Percentiles rank a stretch among this genome's conserved stretches.
These are phyloP conservation scores for Trialeurodes vaporariorum DNA, from an alignment of 1,140 invertebrate genomes.

Conservation along the genomic window DNA sequence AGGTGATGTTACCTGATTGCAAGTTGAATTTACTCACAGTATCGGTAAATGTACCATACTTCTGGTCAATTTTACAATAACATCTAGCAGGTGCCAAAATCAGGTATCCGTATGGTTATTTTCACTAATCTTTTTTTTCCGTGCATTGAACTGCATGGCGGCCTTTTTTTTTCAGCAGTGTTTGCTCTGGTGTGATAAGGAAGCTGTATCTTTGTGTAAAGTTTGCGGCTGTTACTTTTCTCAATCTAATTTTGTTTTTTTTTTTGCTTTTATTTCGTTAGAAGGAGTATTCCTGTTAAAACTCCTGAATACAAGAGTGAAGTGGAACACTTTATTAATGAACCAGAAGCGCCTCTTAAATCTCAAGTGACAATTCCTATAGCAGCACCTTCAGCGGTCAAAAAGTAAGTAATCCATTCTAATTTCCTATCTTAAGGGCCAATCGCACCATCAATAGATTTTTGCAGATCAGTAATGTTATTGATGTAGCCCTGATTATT, in stretches of 20 bases:
- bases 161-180: no score
- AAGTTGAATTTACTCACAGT: no score
- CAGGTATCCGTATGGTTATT: no score
- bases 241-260: constrained; percentile 4
- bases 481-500: not conserved
- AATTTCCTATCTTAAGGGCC: not conserved
- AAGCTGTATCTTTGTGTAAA: no score
- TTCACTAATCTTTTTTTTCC: no score
- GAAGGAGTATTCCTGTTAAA: constrained; percentile 24
- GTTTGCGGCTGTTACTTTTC: no score
- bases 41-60: no score
- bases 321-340: constrained; percentile 45
- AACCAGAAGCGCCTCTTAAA: constrained; percentile 33
- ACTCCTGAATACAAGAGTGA: constrained; percentile 40
- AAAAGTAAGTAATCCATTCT: constrained; percentile 12
- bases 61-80: no score
- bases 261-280: not conserved
- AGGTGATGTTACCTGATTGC: no score
- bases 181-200: no score
- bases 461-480: not conserved
- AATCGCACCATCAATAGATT: constrained; percentile 10
- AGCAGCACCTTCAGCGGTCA: constrained; percentile 28
- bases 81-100: no score
- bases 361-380: constrained; percentile 48
- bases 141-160: no score